These are phyloP conservation scores for Mactra quadrangularis DNA, from an alignment of 1,140 invertebrate species.

Conservation along the genomic window DNA sequence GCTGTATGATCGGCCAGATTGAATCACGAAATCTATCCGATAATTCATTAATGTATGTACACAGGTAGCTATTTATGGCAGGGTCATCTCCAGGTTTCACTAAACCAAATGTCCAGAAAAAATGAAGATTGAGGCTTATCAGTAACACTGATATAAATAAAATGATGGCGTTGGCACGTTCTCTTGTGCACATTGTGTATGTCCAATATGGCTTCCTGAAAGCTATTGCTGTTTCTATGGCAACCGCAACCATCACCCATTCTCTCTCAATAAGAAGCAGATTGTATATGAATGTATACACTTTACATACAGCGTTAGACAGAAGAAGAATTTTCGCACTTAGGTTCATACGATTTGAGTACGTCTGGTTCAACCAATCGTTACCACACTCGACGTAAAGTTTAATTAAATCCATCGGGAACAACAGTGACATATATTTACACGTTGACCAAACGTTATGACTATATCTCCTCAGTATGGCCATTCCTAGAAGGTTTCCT, in stretches of 20 bases:
- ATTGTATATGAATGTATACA: slow-evolving; percentile 77
- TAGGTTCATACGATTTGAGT: slow-evolving; percentile 62
- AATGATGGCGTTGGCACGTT: slow-evolving; percentile 77
- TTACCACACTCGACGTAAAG: slow-evolving; percentile 80
- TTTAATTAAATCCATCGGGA: slow-evolving; percentile 74
- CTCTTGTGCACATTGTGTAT: slow-evolving; percentile 78
- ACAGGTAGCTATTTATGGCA: slow-evolving; percentile 47
- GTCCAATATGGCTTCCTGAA: slow-evolving; percentile 73
- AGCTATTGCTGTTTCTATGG: slow-evolving; percentile 79
- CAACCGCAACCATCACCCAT: slow-evolving; percentile 81
- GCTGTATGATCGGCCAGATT: slow-evolving; percentile 77
- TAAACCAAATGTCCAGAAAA: slow-evolving; percentile 81
- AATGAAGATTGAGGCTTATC: slow-evolving; percentile 81
- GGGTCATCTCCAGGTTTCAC: slow-evolving; percentile 62
- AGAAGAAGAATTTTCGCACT: slow-evolving; percentile 70
- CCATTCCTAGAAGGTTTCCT: slow-evolving; percentile 74
- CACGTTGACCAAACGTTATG: slow-evolving; percentile 80
- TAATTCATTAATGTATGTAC: slow-evolving; percentile 71
- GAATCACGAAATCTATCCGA: slow-evolving; percentile 72
- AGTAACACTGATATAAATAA: slow-evolving; percentile 78
- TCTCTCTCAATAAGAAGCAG: slow-evolving; percentile 74
- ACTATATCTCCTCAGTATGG: slow-evolving; percentile 74
- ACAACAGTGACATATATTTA: slow-evolving; percentile 79
- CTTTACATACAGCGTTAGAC: slow-evolving; percentile 80
- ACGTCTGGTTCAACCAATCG: slow-evolving; percentile 70